These are phyloP conservation scores for Astreopora myriophthalma DNA, from an alignment of 64 coral and sea anemone genomes.

Conservation along the genomic window DNA sequence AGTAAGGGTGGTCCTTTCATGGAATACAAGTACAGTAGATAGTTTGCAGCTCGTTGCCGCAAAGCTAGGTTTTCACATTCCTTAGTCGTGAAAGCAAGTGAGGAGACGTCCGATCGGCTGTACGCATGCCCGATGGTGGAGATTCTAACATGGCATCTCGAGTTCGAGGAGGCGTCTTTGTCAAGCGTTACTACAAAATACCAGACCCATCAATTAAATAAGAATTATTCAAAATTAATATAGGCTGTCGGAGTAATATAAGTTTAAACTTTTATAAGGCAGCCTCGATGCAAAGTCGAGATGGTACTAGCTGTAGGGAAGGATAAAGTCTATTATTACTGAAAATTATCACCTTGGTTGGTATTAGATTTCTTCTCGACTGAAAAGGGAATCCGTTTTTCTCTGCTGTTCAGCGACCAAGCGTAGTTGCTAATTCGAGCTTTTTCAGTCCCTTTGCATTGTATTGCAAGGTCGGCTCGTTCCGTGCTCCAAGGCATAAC, in stretches of 20 bases:
- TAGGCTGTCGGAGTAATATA: too few species aligned
- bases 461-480: background rate
- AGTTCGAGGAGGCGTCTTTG: background rate
- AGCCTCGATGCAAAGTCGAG: background rate
- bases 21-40: conserved; percentile 9
- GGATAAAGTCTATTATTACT: background rate
- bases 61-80: conserved; percentile 41
- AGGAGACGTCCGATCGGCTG: background rate
- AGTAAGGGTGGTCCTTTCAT: background rate
- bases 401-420: background rate
- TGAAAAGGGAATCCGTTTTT: background rate
- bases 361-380: background rate
- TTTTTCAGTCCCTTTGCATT: background rate
- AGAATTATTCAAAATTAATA: too few species aligned
- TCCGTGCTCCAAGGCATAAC: background rate
- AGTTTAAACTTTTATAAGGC: background rate
- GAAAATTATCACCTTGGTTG: background rate
- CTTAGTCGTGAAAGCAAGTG: background rate
- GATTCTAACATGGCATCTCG: background rate
- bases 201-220: background rate
- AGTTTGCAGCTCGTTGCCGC: conserved; percentile 53
- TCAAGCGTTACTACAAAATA: background rate
- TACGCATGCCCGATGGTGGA: background rate
- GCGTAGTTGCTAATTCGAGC: background rate
- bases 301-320: background rate